These are phyloP conservation scores for Apis laboriosa DNA, from an alignment of 1,140 invertebrate species.

Conservation along the genomic window DNA sequence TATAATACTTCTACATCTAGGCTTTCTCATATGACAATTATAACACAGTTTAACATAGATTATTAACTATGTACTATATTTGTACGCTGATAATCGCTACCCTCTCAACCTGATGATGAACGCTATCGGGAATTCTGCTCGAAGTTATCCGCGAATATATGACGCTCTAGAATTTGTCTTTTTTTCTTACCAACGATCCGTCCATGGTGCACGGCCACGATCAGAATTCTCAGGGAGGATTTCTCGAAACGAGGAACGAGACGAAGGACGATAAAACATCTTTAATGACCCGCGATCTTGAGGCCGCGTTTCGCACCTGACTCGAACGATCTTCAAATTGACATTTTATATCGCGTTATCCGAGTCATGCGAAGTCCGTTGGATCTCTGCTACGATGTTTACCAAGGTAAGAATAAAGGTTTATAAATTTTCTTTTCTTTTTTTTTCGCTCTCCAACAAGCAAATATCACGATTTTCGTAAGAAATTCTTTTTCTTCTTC, in stretches of 20 bases:
- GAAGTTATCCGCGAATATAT: conserved; percentile 29
- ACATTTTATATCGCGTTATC: neutral
- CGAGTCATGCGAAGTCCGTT: neutral
- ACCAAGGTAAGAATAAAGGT: neutral
- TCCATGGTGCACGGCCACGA: neutral
- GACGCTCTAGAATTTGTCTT: conserved; percentile 22
- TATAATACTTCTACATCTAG: neutral
- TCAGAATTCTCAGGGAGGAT: neutral
- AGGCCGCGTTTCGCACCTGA: neutral
- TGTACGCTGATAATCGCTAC: neutral
- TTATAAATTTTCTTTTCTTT: neutral
- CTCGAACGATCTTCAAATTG: neutral
- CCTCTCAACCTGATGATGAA: neutral
- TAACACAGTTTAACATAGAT: neutral
- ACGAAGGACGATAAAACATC: neutral
- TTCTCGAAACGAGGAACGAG: neutral
- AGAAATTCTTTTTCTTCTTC: no score
- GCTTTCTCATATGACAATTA: neutral
- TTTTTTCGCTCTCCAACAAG: neutral
- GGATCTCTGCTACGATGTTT: conserved; percentile 30
- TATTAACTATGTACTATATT: neutral
- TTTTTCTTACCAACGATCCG: neutral
- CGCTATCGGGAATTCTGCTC: neutral
- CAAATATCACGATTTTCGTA: no score
- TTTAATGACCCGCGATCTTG: neutral